Evolutionary conservation across 2,797 vertebrate species (phyloP).

Genomic region (Liasis olivaceus): DNA sequence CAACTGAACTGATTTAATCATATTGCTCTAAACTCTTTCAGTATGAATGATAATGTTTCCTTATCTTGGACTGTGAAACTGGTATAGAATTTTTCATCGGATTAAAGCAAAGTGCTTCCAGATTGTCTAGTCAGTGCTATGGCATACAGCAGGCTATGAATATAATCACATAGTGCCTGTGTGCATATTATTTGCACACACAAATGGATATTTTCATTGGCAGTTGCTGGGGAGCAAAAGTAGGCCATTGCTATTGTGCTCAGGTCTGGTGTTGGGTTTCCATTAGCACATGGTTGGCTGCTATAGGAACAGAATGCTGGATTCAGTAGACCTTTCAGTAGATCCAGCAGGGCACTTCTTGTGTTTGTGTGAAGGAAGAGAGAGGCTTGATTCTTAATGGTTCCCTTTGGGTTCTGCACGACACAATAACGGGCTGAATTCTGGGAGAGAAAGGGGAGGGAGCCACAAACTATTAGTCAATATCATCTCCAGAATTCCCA

Average conservation of each 20-base stretch:
- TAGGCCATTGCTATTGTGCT: neutral
- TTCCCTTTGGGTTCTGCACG: neutral
- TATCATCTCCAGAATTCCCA: neutral
- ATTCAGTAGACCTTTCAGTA: neutral
- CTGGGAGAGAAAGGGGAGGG: neutral
- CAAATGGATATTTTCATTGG: neutral
- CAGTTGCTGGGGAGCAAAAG: neutral
- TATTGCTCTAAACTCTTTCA: neutral
- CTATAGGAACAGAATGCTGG: neutral
- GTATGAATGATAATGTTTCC: neutral
- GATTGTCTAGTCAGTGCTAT: neutral
- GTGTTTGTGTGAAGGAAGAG: neutral
- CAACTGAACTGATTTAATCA: neutral
- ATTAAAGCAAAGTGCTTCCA: neutral
- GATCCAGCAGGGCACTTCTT: neutral
- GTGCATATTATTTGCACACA: neutral
- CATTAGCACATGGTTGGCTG: neutral
- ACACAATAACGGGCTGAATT: neutral
- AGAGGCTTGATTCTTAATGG: neutral
- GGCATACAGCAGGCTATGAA: neutral
- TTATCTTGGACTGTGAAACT: neutral
- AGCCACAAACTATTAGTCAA: neutral
- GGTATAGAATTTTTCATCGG: neutral
- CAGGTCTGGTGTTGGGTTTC: neutral
- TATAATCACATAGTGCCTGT: neutral